Evolutionary conservation across 2,888 invertebrate species (phyloP), one percentile per base, ranked within the genome.

Genomic region (Argynnis bischoffii): DNA sequence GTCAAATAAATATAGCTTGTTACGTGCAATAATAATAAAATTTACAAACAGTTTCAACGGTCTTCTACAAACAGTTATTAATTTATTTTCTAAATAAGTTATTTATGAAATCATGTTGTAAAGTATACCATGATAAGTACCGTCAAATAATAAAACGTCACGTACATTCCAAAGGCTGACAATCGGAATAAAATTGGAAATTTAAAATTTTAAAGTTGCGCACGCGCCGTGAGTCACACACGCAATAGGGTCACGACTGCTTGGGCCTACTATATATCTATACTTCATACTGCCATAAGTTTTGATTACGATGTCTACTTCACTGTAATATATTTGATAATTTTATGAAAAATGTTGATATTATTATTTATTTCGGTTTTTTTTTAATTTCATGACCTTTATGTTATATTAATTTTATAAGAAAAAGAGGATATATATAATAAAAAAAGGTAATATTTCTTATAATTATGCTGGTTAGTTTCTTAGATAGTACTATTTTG

Each of bases 151-250:
- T 71, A 69, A 72, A 66, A 55, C 55, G 51, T 69, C 69, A 67
- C 55, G 67, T 69, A 70, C 71, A 60, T 70, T 41, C 65, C 57
- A 63, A 71, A 41, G 72, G 80, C 82, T 81, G 79, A 82, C 70
- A 66, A 72, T 67, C 72, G 69, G 55, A 72, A 84, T 86, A 81
- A 72, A 68, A 86, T 87, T 85, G 86, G 84, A 90, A 90, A 88
- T 90, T 87, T 87, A 82, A 89, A 89, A 86, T 88, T 82, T 87
- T 83, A 84, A 71, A 83, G 80, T 79, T 80, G 85, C 87, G 90
- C 90, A 89, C 91, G 90, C 90, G 91, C 86, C 86, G 84, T 92
- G 92, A 91, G 80, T 91, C 92, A 91, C 85, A 82, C 85, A 82
- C 85, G 85, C 91, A 92, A 90, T 88, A 91, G 89, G 91, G 92